phyloP scores from a whole-genome alignment of 2,888 invertebrate genomes.

The Saturnia pavonia region DNA sequence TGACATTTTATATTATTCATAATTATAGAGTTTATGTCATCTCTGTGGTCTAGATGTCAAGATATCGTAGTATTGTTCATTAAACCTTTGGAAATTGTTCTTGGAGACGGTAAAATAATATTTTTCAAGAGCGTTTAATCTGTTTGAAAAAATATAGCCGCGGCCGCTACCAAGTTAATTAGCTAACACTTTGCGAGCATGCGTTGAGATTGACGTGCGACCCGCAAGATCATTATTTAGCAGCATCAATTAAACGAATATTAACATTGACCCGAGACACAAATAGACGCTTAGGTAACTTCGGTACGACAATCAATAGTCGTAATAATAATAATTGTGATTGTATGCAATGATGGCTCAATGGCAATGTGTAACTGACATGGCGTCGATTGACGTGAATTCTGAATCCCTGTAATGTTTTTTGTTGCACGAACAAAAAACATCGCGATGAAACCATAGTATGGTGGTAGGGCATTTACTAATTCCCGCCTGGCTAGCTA shows the following conservation, averaged over 20 bases:
- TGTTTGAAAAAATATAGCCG: conserved; percentile 45
- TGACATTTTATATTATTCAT: not conserved
- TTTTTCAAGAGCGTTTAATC: conserved; percentile 19
- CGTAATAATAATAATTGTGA: not conserved
- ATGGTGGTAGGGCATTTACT: too few species aligned
- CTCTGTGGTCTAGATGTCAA: too few species aligned
- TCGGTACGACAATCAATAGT: not conserved
- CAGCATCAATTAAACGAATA: conserved; percentile 56
- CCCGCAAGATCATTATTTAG: conserved; percentile 42
- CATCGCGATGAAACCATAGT: too few species aligned
- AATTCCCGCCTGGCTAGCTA: too few species aligned
- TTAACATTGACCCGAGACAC: conserved; percentile 64
- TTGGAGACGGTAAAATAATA: conserved; percentile 2
- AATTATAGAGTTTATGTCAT: too few species aligned
- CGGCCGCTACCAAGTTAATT: conserved; percentile 34
- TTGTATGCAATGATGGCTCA: not conserved
- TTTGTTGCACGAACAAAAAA: too few species aligned
- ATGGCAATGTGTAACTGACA: too few species aligned
- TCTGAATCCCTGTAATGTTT: too few species aligned
- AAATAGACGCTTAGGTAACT: conserved; percentile 44
- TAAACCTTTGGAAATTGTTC: not conserved
- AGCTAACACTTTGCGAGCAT: conserved; percentile 38
- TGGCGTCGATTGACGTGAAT: too few species aligned
- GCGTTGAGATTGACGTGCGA: conserved; percentile 56
- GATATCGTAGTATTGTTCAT: too few species aligned